Conservation (phyloP, 2,888 invertebrate genomes). For the Drosophila yooni region DNA sequence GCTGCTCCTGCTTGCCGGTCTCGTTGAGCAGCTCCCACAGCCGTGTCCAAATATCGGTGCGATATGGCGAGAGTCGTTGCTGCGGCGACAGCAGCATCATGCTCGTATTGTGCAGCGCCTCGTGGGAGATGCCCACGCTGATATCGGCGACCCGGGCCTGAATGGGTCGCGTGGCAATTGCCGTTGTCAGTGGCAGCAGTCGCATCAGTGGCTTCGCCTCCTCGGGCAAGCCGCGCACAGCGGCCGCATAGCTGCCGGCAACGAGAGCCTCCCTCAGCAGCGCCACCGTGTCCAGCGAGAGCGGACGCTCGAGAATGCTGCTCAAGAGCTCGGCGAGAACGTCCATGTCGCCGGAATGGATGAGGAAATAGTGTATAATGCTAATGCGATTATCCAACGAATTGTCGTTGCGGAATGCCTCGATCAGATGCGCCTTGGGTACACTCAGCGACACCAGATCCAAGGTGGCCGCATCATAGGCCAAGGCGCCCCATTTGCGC, state of each 20-base stretch:
- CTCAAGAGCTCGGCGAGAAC: conserved; percentile 90
- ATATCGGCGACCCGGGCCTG: conserved; percentile 85
- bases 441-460: conserved; percentile 90
- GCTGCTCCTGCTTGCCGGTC: conserved; percentile 87
- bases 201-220: conserved; percentile 89
- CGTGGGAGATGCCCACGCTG: conserved; percentile 89
- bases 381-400: conserved; percentile 90
- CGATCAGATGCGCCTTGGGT: conserved; percentile 88
- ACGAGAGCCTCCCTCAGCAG: conserved; percentile 93
- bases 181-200: conserved; percentile 90
- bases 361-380: conserved; percentile 92
- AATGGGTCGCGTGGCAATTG: conserved; percentile 82
- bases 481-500: conserved; percentile 83
- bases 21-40: conserved; percentile 90
- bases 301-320: conserved; percentile 87
- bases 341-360: conserved; percentile 91
- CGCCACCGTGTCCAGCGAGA: conserved; percentile 86
- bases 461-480: conserved; percentile 89
- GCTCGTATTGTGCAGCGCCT: conserved; percentile 92
- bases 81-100: conserved; percentile 94
- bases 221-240: conserved; percentile 90
- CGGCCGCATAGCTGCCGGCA: conserved; percentile 89
- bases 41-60: conserved; percentile 93
- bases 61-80: conserved; percentile 92
- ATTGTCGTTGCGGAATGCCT: conserved; percentile 89